Evolutionary conservation across 37 sponge, comb jelly and placozoan species (phyloP), one percentile per base, ranked within the genome.

Genomic region (Aplysina aerophoba): DNA sequence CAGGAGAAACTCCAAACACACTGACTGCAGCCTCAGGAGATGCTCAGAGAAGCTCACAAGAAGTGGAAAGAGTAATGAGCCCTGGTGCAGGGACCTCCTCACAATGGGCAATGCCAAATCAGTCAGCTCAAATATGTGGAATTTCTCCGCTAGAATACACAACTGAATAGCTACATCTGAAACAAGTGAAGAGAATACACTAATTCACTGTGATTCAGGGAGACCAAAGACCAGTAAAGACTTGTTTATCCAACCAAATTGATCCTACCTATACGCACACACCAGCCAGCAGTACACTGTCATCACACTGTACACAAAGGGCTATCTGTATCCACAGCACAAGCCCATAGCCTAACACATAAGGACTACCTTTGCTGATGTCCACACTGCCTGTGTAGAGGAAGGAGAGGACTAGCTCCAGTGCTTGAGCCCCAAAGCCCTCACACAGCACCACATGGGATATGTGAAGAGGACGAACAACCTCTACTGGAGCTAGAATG

Each of bases 391-490:
- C 31, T 34, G 78, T 14, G 78, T 75, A 75, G 50, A 75, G 78
- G 40, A 25, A 75, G 15, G n/a, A 40, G 53, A 75, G 39, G 78
- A 40, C 24, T 3, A 24, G 24, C 22, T 75, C 78, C 54, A 75
- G 22, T 24, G n/a, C 22, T 16, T 24, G 15, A 2, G 11, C 53
- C 21, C 38, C 15, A 17, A 75, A 5, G 1, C 37, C 78, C 21
- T 75, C 54, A 75, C 78, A 75, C 17, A 75, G 37, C 78, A 75
- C 78, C 5, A 75, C 37, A 41, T 75, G 78, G 1, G 33, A 24
- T 19, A 75, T 50, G 25, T 75, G 33, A 41, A 13, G 21, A 40
- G 78, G 53, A 14, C 39, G 20, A 21, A n/a, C 44, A 53, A 75
- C 53, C 50, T 75, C 78, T 22, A 15, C 44, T 4, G 27, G 71